Percentiles rank a stretch among this genome's conserved stretches.
These are phyloP conservation scores for Lateolabrax maculatus DNA, from an alignment of 2,797 vertebrate species.

Conservation along the genomic window DNA sequence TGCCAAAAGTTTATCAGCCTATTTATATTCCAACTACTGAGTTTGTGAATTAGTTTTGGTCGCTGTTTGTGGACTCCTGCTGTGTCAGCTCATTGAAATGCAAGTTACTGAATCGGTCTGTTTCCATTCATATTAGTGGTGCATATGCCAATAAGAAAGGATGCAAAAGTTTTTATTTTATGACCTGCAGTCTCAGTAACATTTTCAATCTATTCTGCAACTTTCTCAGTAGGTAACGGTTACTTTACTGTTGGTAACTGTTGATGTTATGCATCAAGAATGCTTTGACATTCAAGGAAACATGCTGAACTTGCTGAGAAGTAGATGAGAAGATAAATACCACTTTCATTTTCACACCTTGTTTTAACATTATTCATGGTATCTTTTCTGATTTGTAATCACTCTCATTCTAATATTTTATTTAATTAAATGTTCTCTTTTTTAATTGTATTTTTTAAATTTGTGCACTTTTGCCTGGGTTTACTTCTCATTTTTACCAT, in stretches of 20 bases:
- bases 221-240: too few species aligned
- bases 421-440: too few species aligned
- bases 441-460: not conserved
- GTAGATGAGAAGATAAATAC: too few species aligned
- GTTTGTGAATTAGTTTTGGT: conserved; percentile 14
- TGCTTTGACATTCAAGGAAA: too few species aligned
- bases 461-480: not conserved
- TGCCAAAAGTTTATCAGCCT: conserved; percentile 10
- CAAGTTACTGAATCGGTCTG: not conserved
- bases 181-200: not conserved
- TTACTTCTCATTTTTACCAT: not conserved
- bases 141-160: not conserved
- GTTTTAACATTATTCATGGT: too few species aligned
- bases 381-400: too few species aligned
- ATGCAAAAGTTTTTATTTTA: not conserved
- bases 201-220: not conserved
- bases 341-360: too few species aligned
- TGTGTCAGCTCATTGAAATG: conserved; percentile 23
- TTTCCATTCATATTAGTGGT: not conserved
- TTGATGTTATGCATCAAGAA: too few species aligned
- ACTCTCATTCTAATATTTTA: not conserved
- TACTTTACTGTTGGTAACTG: too few species aligned
- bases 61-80: conserved; percentile 4
- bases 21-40: conserved; percentile 46
- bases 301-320: too few species aligned